phyloP scores from a whole-genome alignment of 53 echinoderm and acorn worm genomes.

The Henricia sp. region DNA sequence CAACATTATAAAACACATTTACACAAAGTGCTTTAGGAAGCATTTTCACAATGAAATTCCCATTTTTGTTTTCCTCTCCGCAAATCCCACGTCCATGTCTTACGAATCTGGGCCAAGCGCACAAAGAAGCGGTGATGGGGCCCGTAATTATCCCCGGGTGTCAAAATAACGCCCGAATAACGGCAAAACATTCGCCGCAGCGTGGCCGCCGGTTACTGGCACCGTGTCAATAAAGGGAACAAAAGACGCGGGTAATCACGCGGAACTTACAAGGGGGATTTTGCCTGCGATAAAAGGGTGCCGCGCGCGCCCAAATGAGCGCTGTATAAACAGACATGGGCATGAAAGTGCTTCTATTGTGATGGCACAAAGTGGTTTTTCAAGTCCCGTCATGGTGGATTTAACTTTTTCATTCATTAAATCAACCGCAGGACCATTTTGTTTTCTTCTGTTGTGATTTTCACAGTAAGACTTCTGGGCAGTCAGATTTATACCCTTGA shows the following conservation, averaged over 20 bases:
- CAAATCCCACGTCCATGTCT: not conserved
- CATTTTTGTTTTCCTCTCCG: too few species aligned
- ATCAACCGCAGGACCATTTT: not conserved
- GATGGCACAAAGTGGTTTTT: not conserved
- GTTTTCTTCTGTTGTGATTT: not conserved
- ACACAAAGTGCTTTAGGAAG: too few species aligned
- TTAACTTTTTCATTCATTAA: constrained; percentile 2
- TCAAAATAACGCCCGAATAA: constrained; percentile 19
- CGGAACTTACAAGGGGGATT: constrained; percentile 49
- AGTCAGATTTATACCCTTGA: too few species aligned
- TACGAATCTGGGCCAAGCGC: not conserved
- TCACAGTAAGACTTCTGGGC: too few species aligned
- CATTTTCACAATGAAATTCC: too few species aligned
- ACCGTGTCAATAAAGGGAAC: constrained; percentile 27
- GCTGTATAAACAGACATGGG: constrained; percentile 39
- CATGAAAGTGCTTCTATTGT: constrained; percentile 27
- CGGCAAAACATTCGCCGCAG: constrained; percentile 36
- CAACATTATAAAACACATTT: too few species aligned
- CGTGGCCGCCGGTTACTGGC: constrained; percentile 10
- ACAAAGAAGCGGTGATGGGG: constrained; percentile 8
- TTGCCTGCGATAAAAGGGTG: not conserved
- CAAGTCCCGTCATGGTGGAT: not conserved
- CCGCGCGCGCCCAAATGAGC: constrained; percentile 28
- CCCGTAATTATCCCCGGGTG: constrained; percentile 14
- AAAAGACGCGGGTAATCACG: constrained; percentile 29